Conservation (phyloP, 2,888 invertebrate genomes). For the Lasioglossum zephyrum region DNA sequence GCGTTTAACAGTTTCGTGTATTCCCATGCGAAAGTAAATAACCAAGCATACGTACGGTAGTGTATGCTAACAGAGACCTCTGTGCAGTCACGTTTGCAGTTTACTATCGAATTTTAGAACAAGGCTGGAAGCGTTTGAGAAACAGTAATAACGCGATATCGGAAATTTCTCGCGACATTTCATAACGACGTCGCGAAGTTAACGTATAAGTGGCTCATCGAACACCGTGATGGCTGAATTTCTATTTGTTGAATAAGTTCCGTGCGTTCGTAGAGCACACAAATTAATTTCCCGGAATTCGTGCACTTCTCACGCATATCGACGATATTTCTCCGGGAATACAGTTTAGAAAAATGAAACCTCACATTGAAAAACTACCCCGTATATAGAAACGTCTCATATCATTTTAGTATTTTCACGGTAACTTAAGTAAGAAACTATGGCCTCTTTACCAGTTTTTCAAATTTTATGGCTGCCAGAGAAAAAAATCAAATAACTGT, state of each 20-base stretch:
- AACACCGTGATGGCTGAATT: slow-evolving; percentile 12
- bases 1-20: slow-evolving; percentile 51
- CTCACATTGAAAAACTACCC: not conserved
- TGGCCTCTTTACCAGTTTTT: not conserved
- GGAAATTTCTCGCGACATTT: slow-evolving; percentile 55
- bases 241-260: not conserved
- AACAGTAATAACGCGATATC: slow-evolving; percentile 47
- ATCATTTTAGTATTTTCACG: not conserved
- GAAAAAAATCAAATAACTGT: not conserved
- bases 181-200: slow-evolving; percentile 43
- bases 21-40: slow-evolving; percentile 44
- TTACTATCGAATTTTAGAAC: slow-evolving; percentile 55
- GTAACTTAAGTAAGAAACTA: not conserved
- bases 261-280: not conserved
- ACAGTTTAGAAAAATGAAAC: not conserved
- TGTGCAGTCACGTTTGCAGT: slow-evolving; percentile 55
- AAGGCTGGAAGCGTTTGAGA: slow-evolving; percentile 44
- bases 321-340: not conserved
- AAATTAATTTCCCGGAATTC: not conserved
- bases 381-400: not conserved
- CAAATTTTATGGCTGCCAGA: not conserved
- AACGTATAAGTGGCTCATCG: slow-evolving; percentile 23
- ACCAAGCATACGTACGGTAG: slow-evolving; percentile 18
- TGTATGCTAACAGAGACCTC: slow-evolving; percentile 18
- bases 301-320: not conserved